Evolutionary conservation across 2,797 vertebrate genomes (phyloP), one percentile per base, ranked within the genome.

Genomic region (Anguilla megastoma): DNA sequence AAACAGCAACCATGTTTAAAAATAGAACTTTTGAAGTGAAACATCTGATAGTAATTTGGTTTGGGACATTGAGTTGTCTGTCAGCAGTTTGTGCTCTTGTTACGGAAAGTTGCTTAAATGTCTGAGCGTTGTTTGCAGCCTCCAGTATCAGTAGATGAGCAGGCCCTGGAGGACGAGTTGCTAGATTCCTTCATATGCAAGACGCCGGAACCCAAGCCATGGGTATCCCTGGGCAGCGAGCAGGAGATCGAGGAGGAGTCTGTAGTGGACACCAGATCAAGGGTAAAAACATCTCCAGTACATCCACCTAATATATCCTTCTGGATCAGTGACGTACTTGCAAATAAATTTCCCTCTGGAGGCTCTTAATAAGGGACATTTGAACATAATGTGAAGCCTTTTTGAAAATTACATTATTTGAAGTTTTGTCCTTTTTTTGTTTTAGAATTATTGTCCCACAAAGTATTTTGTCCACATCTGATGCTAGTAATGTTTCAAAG

Each of bases 221-320:
- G 98, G 98, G 88, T 97, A 86, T 97, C 97, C 86, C 94, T 98
- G 85, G 97, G 98, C 85, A 99, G 98, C 0, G 97, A 98, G 91
- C 91, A 92, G 89, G 98, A 99, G 96, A 96, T 99, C 86, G 96
- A 97, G 36, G 96, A 97, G 54, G 98, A 98, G 93, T 95, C 95
- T 1, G 45, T 96, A 87, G 96, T 90, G 86, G 95, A 96, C 36
- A 90, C 93, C 41, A 93, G 92, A 94, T 92, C 90, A 84, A 97
- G 95, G 96, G 98, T 97, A 92, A 54, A 56, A 41, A 27, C 74
- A 41, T 21, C 4, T 45, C 45, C 74, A 82, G 2, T 5, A 50
- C n/a, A 50, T n/a, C 12, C 79, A 48, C 79, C 18, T 12, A 82
- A 18, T 7, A 48, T 82, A 82, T 82, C 41, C 79, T n/a, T 24